Evolutionary conservation across 2,797 vertebrate genomes (phyloP).

Genomic region (Rallus crepitans): DNA sequence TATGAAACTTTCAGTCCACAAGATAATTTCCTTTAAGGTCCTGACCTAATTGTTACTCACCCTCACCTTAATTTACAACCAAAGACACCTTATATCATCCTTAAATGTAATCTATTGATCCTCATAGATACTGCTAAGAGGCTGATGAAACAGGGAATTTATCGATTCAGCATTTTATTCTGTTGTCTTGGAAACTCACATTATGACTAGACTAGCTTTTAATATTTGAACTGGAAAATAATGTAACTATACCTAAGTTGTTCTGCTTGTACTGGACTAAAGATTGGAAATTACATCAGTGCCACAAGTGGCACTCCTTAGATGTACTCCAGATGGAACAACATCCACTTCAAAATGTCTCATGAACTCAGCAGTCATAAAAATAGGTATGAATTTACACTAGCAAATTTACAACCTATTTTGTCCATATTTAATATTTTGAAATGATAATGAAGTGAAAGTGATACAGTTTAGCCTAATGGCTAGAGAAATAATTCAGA

Average conservation of each 20-base stretch:
- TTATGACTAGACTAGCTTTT: background rate
- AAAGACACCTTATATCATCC: background rate
- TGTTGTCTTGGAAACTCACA: background rate
- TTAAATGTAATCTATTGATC: background rate
- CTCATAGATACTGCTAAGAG: background rate
- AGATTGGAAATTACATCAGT: constrained; percentile 1
- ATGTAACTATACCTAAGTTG: background rate
- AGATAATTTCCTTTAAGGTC: background rate
- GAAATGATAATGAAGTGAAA: background rate
- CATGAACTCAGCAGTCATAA: background rate
- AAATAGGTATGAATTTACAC: background rate
- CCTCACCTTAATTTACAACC: background rate
- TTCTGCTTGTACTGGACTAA: background rate
- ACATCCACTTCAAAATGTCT: background rate
- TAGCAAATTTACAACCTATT: background rate
- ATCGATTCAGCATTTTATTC: background rate
- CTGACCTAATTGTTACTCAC: background rate
- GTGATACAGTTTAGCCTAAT: background rate
- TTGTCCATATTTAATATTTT: background rate
- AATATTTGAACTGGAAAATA: background rate
- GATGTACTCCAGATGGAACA: background rate
- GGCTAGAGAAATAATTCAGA: background rate
- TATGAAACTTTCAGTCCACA: background rate
- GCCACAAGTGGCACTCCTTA: background rate
- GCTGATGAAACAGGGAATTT: background rate